Evolutionary conservation across 2,888 invertebrate genomes (phyloP).

Genomic region (Gibbula magus): DNA sequence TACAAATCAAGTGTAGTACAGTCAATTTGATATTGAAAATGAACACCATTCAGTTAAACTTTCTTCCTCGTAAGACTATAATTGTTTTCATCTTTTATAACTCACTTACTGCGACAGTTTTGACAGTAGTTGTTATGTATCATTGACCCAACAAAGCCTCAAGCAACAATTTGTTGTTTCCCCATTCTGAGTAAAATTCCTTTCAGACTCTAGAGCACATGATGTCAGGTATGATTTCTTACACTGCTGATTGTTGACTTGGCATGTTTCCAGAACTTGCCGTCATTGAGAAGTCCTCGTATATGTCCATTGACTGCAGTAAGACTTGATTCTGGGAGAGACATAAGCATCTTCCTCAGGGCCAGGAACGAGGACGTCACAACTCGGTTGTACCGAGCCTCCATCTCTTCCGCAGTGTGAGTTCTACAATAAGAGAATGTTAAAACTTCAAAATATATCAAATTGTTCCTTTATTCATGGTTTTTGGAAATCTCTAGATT

Average conservation of each 20-base stretch:
- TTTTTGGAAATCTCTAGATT: too few relatives aligned
- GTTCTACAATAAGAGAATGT: conserved; percentile 73
- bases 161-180: too few relatives aligned
- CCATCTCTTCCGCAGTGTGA: conserved; percentile 81
- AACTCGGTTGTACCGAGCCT: conserved; percentile 82
- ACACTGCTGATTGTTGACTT: conserved; percentile 59
- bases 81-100: too few relatives aligned
- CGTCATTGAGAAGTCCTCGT: conserved; percentile 78
- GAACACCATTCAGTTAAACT: too few relatives aligned
- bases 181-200: too few relatives aligned
- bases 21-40: too few relatives aligned
- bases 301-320: conserved; percentile 24
- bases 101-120: too few relatives aligned
- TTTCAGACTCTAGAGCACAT: too few relatives aligned
- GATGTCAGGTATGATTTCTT: conserved; percentile 27
- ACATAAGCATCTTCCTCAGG: conserved; percentile 74
- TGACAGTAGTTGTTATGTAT: too few relatives aligned
- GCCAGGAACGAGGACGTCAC: conserved; percentile 82
- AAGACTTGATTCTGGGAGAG: conserved; percentile 22
- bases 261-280: conserved; percentile 83
- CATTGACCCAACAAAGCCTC: too few relatives aligned
- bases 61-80: too few relatives aligned
- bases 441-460: not conserved
- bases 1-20: not conserved
- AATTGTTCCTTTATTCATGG: too few relatives aligned